Conservation (phyloP, 2,797 vertebrate genomes). For the Centropyge bicolor region DNA sequence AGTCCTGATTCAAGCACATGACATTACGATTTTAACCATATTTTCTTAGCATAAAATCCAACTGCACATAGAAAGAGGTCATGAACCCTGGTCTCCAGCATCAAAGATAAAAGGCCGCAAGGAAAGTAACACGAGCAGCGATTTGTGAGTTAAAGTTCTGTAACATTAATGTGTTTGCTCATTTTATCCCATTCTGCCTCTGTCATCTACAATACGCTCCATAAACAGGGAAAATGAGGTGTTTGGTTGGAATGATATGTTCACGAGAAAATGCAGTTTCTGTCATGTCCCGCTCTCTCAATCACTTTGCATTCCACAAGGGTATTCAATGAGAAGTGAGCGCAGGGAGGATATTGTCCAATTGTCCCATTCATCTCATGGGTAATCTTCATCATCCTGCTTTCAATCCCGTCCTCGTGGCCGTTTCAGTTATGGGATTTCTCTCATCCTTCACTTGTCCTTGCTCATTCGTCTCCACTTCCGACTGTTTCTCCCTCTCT, state of each 20-base stretch:
- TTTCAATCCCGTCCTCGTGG: constrained; percentile 34
- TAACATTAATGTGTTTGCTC: neutral
- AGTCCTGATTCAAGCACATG: too few relatives aligned
- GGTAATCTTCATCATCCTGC: constrained; percentile 51
- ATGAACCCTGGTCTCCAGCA: too few relatives aligned
- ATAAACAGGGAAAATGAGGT: neutral
- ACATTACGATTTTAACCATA: too few relatives aligned
- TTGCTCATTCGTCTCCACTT: constrained; percentile 12
- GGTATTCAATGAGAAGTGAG: constrained; percentile 27
- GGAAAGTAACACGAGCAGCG: too few relatives aligned
- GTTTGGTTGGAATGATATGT: constrained; percentile 7
- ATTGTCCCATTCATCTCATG: constrained; percentile 21
- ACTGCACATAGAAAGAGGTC: too few relatives aligned
- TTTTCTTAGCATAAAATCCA: neutral
- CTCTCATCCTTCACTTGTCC: constrained; percentile 46
- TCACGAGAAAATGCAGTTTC: neutral
- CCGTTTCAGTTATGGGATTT: constrained; percentile 56
- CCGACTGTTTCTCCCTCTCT: constrained; percentile 5
- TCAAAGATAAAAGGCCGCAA: neutral
- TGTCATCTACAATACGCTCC: neutral
- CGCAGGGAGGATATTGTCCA: constrained; percentile 23
- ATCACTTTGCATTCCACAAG: constrained; percentile 24
- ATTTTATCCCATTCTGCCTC: neutral
- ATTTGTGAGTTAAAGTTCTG: too few relatives aligned
- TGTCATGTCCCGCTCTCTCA: neutral